phyloP scores from a whole-genome alignment of 2,797 vertebrate species.

The Urosaurus nigricauda region DNA sequence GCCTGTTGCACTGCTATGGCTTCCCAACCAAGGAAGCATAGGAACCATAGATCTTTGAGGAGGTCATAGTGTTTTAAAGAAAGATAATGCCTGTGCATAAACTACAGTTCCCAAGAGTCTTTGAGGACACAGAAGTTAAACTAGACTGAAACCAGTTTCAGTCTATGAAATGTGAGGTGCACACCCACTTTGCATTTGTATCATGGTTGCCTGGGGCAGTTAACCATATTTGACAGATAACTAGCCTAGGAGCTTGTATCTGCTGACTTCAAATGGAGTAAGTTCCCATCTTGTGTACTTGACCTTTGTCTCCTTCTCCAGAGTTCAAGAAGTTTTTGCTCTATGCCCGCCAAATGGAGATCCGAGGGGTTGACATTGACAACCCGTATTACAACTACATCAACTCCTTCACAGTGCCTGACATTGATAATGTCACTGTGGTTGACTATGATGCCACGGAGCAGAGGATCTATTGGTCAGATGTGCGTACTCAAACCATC shows the following conservation, averaged over 20 bases:
- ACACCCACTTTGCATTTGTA: neutral
- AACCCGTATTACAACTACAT: constrained; percentile 99
- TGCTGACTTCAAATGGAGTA: neutral
- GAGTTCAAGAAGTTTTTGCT: constrained; percentile 96
- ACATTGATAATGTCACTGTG: constrained; percentile 95
- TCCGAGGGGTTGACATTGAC: constrained; percentile 94
- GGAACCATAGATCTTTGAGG: neutral
- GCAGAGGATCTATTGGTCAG: constrained; percentile 97
- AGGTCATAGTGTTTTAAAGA: neutral
- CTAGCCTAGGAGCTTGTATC: neutral
- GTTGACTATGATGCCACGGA: constrained; percentile 95
- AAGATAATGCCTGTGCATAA: neutral
- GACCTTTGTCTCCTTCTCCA: constrained; percentile 58
- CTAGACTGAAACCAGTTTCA: neutral
- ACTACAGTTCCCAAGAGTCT: neutral
- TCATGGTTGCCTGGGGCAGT: neutral
- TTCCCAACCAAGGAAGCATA: neutral
- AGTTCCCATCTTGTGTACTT: neutral
- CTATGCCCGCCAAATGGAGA: constrained; percentile 97
- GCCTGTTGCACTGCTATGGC: neutral
- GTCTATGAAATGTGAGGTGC: neutral
- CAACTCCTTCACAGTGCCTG: constrained; percentile 97
- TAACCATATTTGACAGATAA: neutral
- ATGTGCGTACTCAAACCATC: constrained; percentile 95
- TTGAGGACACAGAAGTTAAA: neutral